These are phyloP conservation scores for Tipula lateralis DNA, from an alignment of 2,888 invertebrate species.

Conservation along the genomic window DNA sequence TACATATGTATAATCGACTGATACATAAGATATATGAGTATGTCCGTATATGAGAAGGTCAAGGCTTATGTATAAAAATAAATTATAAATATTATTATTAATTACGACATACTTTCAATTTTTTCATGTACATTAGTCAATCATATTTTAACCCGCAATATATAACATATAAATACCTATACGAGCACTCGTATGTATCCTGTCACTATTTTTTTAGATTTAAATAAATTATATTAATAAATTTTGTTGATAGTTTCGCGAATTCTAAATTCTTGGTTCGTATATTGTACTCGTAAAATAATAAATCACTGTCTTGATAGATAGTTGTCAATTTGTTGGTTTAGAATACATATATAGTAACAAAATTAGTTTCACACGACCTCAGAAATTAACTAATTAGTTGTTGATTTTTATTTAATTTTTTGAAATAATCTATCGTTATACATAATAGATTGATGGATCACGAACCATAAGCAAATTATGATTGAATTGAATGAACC, in stretches of 20 bases:
- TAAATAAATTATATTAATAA: background rate
- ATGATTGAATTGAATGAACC: background rate
- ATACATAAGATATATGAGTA: background rate
- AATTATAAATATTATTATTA: background rate
- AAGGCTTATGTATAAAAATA: background rate
- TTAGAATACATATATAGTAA: background rate
- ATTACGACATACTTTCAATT: background rate
- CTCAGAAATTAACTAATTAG: background rate
- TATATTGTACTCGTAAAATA: background rate
- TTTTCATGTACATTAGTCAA: background rate
- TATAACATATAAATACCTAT: background rate
- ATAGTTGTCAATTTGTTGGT: background rate
- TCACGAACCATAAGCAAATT: background rate
- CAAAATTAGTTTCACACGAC: background rate
- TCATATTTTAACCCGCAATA: background rate
- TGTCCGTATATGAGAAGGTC: background rate
- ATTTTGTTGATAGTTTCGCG: background rate
- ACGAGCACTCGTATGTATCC: background rate
- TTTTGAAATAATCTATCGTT: background rate
- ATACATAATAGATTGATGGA: background rate
- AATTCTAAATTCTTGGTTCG: background rate
- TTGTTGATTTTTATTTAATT: background rate
- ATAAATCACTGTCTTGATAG: background rate
- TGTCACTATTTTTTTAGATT: background rate
- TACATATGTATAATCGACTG: no score